Evolutionary conservation across 2,797 vertebrate genomes (phyloP).

Genomic region (Pseudomugil gertrudae): DNA sequence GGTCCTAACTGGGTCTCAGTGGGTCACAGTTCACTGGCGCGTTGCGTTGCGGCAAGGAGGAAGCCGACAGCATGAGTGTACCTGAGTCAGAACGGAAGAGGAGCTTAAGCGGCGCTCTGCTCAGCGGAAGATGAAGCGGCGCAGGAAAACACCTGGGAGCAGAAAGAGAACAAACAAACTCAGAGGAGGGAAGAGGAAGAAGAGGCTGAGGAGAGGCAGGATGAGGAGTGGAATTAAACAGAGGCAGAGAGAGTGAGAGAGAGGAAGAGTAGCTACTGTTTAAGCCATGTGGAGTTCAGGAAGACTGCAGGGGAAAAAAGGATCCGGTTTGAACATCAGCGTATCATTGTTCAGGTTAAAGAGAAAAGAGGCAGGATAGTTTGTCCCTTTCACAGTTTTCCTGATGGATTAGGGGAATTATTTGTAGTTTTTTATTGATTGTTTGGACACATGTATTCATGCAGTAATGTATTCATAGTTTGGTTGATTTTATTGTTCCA

Average conservation of each 20-base stretch:
- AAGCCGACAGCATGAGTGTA: constrained; percentile 44
- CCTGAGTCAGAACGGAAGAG: constrained; percentile 79
- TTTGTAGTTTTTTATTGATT: not conserved
- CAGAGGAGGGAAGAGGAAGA: constrained; percentile 73
- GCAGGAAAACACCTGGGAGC: constrained; percentile 82
- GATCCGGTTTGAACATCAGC: constrained; percentile 44
- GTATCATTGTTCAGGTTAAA: constrained; percentile 26
- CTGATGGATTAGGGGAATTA: not conserved
- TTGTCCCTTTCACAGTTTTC: not conserved
- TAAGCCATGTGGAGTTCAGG: constrained; percentile 63
- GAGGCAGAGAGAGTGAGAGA: constrained; percentile 12
- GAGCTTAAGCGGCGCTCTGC: constrained; percentile 50
- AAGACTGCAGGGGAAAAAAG: constrained; percentile 39
- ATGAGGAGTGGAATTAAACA: constrained; percentile 63
- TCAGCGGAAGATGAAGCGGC: constrained; percentile 49
- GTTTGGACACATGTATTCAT: not conserved
- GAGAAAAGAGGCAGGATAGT: not conserved
- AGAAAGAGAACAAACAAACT: constrained; percentile 75
- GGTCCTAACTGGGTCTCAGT: not conserved
- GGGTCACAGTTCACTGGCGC: constrained; percentile 15
- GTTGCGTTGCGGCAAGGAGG: constrained; percentile 21
- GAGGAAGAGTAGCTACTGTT: constrained; percentile 42
- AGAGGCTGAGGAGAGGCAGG: constrained; percentile 68
- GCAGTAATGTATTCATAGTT: no score
- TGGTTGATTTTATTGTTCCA: not conserved